Percentiles rank a stretch among this genome's conserved stretches.
Evolutionary conservation across 2,888 invertebrate genomes (phyloP).

Genomic region (Eupithecia pulchellata): DNA sequence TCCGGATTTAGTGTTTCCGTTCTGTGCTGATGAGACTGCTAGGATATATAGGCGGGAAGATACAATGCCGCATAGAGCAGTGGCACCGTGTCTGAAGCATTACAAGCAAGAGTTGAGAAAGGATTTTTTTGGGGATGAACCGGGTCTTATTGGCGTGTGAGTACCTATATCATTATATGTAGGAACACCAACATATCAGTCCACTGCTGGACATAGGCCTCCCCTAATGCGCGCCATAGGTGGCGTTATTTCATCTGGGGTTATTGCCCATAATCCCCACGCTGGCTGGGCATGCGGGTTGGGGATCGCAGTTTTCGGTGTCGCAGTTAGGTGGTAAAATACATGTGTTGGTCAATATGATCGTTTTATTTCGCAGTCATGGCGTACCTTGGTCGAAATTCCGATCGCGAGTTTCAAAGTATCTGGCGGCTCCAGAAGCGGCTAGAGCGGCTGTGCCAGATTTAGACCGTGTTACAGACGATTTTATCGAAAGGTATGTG

Average conservation of each 20-base stretch:
- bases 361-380: constrained; percentile 85
- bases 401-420: constrained; percentile 93
- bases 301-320: no score
- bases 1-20: constrained; percentile 90
- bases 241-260: no score
- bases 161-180: constrained; percentile 58
- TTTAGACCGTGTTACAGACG: constrained; percentile 90
- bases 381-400: constrained; percentile 95
- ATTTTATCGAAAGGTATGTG: constrained; percentile 89
- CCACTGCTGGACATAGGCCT: no score
- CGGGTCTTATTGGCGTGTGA: constrained; percentile 91
- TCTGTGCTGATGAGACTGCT: constrained; percentile 90
- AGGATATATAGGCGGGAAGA: constrained; percentile 89
- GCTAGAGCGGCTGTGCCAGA: constrained; percentile 91
- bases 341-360: constrained; percentile 8
- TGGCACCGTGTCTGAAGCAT: constrained; percentile 90
- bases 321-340: no score
- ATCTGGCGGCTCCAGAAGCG: constrained; percentile 91
- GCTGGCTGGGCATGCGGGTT: no score
- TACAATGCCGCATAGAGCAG: constrained; percentile 88
- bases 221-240: no score
- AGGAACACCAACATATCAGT: no score
- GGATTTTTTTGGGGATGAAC: constrained; percentile 89
- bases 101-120: constrained; percentile 89
- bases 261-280: no score